A percentile compares a stretch with the other conserved stretches of the same genome.
phyloP scores from a whole-genome alignment of 64 coral and sea anemone genomes.

The Orbicella faveolata region DNA sequence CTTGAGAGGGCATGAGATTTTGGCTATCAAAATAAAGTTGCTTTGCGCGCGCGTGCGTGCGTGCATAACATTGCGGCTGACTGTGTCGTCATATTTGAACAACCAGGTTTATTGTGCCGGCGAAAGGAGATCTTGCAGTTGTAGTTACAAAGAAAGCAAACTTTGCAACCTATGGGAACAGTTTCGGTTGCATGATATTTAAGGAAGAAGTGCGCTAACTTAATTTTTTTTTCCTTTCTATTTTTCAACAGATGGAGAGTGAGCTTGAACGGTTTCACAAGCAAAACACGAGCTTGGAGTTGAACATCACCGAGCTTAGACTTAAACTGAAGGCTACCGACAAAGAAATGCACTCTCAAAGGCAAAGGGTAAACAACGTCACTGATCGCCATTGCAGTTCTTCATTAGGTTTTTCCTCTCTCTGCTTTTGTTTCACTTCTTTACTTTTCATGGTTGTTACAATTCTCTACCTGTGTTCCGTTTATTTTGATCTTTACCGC shows the following conservation, averaged over 20 bases:
- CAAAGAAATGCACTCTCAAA: constrained; percentile 97
- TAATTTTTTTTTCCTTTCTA: neutral
- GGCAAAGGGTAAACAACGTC: constrained; percentile 74
- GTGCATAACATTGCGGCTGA: neutral
- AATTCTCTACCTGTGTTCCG: too few species aligned
- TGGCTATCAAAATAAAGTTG: neutral
- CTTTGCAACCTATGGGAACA: too few species aligned
- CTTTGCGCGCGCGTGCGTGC: neutral
- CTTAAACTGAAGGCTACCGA: constrained; percentile 96
- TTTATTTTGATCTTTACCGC: too few species aligned
- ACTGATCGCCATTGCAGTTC: neutral
- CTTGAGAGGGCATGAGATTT: neutral
- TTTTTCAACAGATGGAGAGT: constrained; percentile 88
- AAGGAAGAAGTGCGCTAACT: too few species aligned
- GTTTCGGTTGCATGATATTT: too few species aligned
- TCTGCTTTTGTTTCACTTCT: too few species aligned
- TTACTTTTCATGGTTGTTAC: too few species aligned
- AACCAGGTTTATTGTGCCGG: too few species aligned
- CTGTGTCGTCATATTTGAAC: neutral
- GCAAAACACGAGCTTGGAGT: constrained; percentile 91
- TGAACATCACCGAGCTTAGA: constrained; percentile 92
- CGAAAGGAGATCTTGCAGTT: too few species aligned
- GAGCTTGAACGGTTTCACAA: constrained; percentile 98
- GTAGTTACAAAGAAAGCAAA: too few species aligned
- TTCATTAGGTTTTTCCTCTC: neutral